Evolutionary conservation across 1,140 invertebrate genomes (phyloP), one percentile per base, ranked within the genome.

Genomic region (Tetraneura akinire): DNA sequence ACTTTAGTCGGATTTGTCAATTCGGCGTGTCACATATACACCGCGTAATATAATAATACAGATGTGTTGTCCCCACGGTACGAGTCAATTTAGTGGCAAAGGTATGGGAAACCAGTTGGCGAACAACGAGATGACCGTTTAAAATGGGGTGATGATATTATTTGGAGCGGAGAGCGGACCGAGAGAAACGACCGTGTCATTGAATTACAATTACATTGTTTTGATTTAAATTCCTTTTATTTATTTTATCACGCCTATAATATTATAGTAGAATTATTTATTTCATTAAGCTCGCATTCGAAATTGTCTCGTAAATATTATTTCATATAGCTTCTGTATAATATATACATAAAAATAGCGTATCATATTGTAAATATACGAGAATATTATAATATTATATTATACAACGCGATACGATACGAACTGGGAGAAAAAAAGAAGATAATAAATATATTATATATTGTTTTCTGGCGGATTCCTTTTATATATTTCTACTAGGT

Each of bases 261-360:
- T n/a, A 8, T 1, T 1, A 8, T 23, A 23, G 10, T 10, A 10
- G 47, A 51, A 51, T 71, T 71, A 51, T 71, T 71, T 71, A 51
- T 71, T 71, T 53, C 71, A 57, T 57, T 57, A 53, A 18, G 26
- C 32, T 51, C 23, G 51, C 9, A 29, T 26, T 74, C 71, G 21
- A 57, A 57, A 76, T 13, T 18, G n/a, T 57, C 11, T 76, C 73
- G 73, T 76, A 76, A 76, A 74, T 74, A 74, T 76, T 1, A 29
- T 76, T 76, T 57, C 53, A 42, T 55, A 8, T 55, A 8, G 73
- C 73, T 53, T 14, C 32, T 26, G n/a, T 26, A 21, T 23, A 57
- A 57, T 10, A 21, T 53, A 26, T 60, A 9, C 23, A 29, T 16
- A 60, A 60, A 29, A 55, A n/a, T 55, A 55, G n/a, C 32, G 32